Evolutionary conservation across 2,888 invertebrate genomes (phyloP).

Genomic region (Harpalus rubripes): DNA sequence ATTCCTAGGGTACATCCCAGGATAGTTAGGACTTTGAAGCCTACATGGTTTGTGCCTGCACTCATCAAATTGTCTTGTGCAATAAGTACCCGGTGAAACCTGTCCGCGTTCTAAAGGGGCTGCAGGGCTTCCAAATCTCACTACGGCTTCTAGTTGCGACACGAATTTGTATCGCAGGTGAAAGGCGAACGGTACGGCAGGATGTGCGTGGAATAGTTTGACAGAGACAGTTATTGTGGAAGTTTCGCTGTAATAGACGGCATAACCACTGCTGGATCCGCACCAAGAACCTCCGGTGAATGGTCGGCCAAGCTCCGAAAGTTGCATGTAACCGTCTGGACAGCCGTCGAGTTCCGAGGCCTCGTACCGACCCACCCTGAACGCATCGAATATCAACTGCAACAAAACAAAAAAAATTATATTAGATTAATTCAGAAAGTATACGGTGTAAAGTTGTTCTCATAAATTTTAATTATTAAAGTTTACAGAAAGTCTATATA

Average conservation of each 20-base stretch:
- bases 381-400: conserved; percentile 91
- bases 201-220: conserved; percentile 86
- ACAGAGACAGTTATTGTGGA: conserved; percentile 93
- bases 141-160: conserved; percentile 88
- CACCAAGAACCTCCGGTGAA: conserved; percentile 96
- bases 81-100: conserved; percentile 82
- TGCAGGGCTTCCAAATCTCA: conserved; percentile 87
- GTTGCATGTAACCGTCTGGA: conserved; percentile 93
- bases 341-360: conserved; percentile 87
- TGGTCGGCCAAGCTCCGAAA: conserved; percentile 91
- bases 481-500: no score
- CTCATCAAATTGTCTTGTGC: conserved; percentile 91
- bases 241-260: conserved; percentile 94
- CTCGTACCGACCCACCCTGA: conserved; percentile 91
- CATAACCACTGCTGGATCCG: conserved; percentile 88
- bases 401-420: conserved; percentile 70
- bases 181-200: conserved; percentile 89
- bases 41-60: conserved; percentile 91
- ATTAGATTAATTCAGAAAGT: no score
- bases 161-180: conserved; percentile 90
- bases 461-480: background rate
- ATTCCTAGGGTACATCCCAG: conserved; percentile 92
- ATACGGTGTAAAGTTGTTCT: background rate
- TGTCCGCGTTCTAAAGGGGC: conserved; percentile 90
- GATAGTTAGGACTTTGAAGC: conserved; percentile 94